phyloP scores from a whole-genome alignment of 2,797 vertebrate genomes.

The Austrolebias charrua region DNA sequence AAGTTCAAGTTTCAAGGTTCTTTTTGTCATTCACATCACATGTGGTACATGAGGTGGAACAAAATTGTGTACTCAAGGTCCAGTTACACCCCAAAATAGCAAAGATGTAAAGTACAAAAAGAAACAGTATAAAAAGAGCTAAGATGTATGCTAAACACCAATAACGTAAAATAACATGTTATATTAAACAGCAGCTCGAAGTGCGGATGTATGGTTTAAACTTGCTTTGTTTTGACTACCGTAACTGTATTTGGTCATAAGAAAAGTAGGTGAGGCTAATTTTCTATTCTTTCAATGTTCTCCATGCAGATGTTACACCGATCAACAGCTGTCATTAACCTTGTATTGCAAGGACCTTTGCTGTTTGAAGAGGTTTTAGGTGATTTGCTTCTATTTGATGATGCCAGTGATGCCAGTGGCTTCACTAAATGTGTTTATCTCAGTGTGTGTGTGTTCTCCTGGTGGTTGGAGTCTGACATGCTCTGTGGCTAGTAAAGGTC shows the following conservation, averaged over 20 bases:
- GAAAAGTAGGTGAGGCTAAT: not conserved
- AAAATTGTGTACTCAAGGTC: too few species aligned
- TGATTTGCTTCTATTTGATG: conserved; percentile 16
- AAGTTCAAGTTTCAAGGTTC: too few species aligned
- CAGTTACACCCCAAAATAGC: too few species aligned
- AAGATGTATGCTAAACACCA: not conserved
- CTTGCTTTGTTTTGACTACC: too few species aligned
- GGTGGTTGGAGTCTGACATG: conserved; percentile 20
- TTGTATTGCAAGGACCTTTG: conserved; percentile 17
- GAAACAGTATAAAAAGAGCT: too few species aligned
- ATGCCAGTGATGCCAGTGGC: conserved; percentile 1
- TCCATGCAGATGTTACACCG: conserved; percentile 1
- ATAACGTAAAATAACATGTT: not conserved
- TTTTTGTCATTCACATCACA: too few species aligned
- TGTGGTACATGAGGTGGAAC: too few species aligned
- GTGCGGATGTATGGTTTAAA: not conserved
- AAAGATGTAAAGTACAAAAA: too few species aligned
- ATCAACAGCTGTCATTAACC: conserved; percentile 1
- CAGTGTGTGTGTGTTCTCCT: conserved; percentile 41
- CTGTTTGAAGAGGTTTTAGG: conserved; percentile 21
- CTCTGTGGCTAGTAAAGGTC: conserved; percentile 40
- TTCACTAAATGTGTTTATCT: conserved; percentile 12
- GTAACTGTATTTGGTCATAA: too few species aligned
- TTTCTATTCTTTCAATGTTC: conserved; percentile 1
- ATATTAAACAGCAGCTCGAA: too few species aligned